Percentiles rank a stretch among this genome's conserved stretches.
phyloP scores from a whole-genome alignment of 2,113 vertebrate species.

The Uria lomvia region DNA sequence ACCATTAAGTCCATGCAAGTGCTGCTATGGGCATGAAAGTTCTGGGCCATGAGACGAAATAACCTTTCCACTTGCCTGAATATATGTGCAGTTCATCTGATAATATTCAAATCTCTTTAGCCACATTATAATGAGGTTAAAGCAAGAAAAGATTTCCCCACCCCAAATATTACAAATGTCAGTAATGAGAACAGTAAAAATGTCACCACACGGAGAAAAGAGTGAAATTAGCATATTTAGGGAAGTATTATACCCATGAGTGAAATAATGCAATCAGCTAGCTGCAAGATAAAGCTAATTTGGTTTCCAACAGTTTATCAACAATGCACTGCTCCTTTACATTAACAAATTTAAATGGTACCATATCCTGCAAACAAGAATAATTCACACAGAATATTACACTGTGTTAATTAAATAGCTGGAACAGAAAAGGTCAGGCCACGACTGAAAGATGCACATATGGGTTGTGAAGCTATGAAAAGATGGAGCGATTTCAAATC shows the following conservation, averaged over 20 bases:
- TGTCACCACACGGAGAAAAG: constrained; percentile 55
- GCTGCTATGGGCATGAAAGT: not conserved
- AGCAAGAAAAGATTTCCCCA: constrained; percentile 40
- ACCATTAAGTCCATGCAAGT: not conserved
- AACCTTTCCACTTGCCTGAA: constrained; percentile 27
- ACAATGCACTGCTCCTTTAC: constrained; percentile 71
- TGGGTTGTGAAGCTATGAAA: constrained; percentile 42
- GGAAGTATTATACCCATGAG: constrained; percentile 65
- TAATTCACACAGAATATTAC: constrained; percentile 60
- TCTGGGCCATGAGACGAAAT: not conserved
- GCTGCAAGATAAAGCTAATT: constrained; percentile 75
- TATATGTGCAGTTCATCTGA: constrained; percentile 10
- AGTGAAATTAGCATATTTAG: constrained; percentile 68
- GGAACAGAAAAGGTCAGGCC: constrained; percentile 61
- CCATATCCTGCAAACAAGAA: constrained; percentile 63
- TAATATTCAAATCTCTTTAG: constrained; percentile 35
- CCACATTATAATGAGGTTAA: constrained; percentile 47
- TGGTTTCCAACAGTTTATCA: constrained; percentile 74
- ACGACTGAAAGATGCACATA: constrained; percentile 49
- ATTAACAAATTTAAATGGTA: constrained; percentile 70
- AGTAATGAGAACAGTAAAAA: constrained; percentile 65
- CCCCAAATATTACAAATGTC: constrained; percentile 62
- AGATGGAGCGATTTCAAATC: constrained; percentile 4
- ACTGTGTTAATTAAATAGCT: constrained; percentile 69
- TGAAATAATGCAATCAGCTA: constrained; percentile 71